Evolutionary conservation across 2,113 vertebrate genomes (phyloP), one percentile per base, ranked within the genome.

Genomic region (Oryzias curvinotus): DNA sequence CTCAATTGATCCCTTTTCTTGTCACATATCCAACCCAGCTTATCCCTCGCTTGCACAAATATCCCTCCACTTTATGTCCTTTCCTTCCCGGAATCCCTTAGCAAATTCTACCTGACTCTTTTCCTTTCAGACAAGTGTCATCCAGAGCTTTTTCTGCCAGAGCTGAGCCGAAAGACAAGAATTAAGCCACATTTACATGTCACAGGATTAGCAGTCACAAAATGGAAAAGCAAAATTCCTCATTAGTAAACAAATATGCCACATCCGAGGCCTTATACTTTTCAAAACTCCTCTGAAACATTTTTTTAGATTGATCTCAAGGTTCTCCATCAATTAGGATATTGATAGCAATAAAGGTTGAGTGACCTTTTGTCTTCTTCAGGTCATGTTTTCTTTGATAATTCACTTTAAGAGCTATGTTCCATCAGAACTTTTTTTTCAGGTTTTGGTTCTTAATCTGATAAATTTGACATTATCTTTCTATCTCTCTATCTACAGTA

Each of bases 1-100:
- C 54, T 36, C 43, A 62, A 78, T 83, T 87, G 77, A 89, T 85
- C 81, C 58, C 44, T 15, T 87, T 81, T 62, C 69, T 83, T 90
- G 83, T 90, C 85, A 84, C 76, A 60, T 75, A 76, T 84, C 82
- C 83, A 90, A 78, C 69, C 48, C 73, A 57, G 75, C 80, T 85
- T 83, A 84, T 81, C 78, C 86, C 61, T 71, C 57, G 42, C 71
- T 66, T 19, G 56, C 77, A 68, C 78, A 82, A 73, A 78, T 78
- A 85, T 41, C 56, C 41, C 28, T 56, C 51, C 65, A 68, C 77
- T 75, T 62, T 72, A 62, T 65, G 62, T 67, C 71, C 61, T 49
- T 52, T 53, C 68, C 61, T 64, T 54, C 52, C 63, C 59, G 52
- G 62, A 21, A 72, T 62, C 81, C 81, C 76, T 80, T 57, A 52